Evolutionary conservation across 1,140 invertebrate genomes (phyloP), one percentile per base, ranked within the genome.

Genomic region (Bombus soroeensis): DNA sequence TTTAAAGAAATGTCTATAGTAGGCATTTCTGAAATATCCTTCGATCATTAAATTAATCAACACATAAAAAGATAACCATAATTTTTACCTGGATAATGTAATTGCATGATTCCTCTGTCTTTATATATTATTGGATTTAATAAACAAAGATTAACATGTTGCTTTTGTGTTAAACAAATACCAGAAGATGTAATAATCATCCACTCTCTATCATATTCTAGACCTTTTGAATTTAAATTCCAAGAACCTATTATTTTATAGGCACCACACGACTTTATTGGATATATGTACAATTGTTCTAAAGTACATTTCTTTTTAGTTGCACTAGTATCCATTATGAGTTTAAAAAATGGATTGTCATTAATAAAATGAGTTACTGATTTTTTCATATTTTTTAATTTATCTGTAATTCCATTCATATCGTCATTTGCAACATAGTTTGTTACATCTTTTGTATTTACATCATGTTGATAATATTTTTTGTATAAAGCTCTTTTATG

Each of bases 241-340:
- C 98, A 99, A n/a, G 94, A 94, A 81, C 92, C 78, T 81, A 95
- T 89, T 72, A 98, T 95, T 93, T 97, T 96, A 88, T 97, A 97
- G 59, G 97, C 96, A 5, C 96, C 98, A 95, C 98, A 99, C 0
- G 99, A 99, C 95, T 99, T 99, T 3, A 99, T 96, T 4, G 99
- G 99, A 95, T 98, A 99, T 73, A 99, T 95, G 92, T 97, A 97
- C 77, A 99, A 97, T 92, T 97, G 75, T 84, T 92, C 89, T 70
- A 91, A 37, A 39, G 12, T 90, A 66, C 85, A 89, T 81, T 90
- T 86, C 59, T 57, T 66, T 66, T 59, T 66, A 83, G 59, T 81
- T 32, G 3, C 32, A 57, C 22, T 66, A 25, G 8, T 73, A 12
- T 66, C 47, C n/a, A 34, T 68, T 53, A 15, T 76, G 2, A 28